Base-by-base conservation (phyloP, 1,140 invertebrate species). In the Hyposmocoma kahamanoa region DNA sequence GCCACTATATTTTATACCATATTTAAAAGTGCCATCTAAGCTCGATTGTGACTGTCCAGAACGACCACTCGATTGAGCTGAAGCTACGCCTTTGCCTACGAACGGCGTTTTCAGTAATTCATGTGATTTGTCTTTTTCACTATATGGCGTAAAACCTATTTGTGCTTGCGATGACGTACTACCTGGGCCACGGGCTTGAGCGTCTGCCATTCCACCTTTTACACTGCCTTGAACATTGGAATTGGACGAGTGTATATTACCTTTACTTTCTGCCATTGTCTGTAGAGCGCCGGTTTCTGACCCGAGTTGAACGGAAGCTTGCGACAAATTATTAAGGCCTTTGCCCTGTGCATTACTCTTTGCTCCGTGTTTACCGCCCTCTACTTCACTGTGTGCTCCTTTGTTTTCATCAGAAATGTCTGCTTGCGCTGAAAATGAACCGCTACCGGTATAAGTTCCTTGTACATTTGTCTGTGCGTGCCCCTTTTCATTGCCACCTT, bases 91-190 rank as follows among this genome's bases (percentile, higher is more conserved):
- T 10, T 93, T 92, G 1, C 93, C 93, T 53, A 87, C 87, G 57
- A 92, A 93, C 24, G 91, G 90, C 21, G 77, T 80, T 5, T 63
- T 71, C 57, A 84, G 57, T 46, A 72, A 53, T 42, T 87, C 87
- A 46, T 87, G 68, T 34, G 84, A 38, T 84, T 86, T 65, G 62
- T 90, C 79, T 47, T 77, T 62, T 73, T 91, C 86, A 71, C 90
- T 88, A 52, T 92, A 91, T 0, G 94, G 93, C 41, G 91, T 91
- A 64, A 95, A 95, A 3, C 93, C 94, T 32, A 95, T 94, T 84
- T 95, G 94, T 11, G 94, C 94, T 84, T 95, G 94, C 22, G 93
- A 95, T 1, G 93, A 94, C 0, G 94, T 95, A 59, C 91, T 92
- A 2, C 94, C 94, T 13, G 92, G 92, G 1, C 93, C 94, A 56